Percentiles rank a stretch among this genome's conserved stretches.
These are phyloP conservation scores for Drosophila oshimai DNA, from an alignment of 1,140 invertebrate species.

Conservation along the genomic window DNA sequence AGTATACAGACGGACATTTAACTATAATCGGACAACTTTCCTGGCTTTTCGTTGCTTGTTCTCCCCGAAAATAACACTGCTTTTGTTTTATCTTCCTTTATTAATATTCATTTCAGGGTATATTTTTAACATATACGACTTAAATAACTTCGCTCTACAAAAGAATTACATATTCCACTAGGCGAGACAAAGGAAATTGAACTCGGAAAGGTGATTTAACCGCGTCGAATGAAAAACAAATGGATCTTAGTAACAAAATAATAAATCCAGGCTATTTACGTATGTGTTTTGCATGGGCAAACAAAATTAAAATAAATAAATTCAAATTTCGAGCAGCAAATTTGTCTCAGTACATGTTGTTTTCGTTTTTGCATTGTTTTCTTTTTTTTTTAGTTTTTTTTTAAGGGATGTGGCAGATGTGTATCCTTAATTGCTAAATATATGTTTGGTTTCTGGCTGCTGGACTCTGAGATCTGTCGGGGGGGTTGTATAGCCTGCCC, in stretches of 20 bases:
- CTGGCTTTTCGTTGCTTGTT: neutral
- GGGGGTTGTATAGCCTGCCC: neutral
- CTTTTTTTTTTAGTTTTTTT: too few species aligned
- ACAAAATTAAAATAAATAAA: neutral
- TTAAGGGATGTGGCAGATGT: neutral
- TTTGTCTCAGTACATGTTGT: neutral
- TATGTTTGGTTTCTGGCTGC: slow-evolving; percentile 1
- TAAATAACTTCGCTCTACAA: slow-evolving; percentile 8
- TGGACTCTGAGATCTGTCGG: neutral
- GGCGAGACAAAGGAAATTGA: neutral
- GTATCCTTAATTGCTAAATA: slow-evolving; percentile 8
- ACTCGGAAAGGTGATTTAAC: neutral
- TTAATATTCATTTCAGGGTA: slow-evolving; percentile 23
- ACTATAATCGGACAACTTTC: neutral
- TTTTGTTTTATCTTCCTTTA: slow-evolving; percentile 23
- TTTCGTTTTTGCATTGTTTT: neutral
- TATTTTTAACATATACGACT: slow-evolving; percentile 37
- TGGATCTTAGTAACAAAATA: neutral
- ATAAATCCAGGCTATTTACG: neutral
- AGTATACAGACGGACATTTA: neutral
- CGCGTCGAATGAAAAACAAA: neutral
- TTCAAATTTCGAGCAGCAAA: slow-evolving; percentile 5
- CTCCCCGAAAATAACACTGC: slow-evolving; percentile 1
- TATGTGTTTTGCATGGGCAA: neutral
- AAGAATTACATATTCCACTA: slow-evolving; percentile 1